Conservation (phyloP, 2,113 vertebrate genomes). For the Perccottus glenii region DNA sequence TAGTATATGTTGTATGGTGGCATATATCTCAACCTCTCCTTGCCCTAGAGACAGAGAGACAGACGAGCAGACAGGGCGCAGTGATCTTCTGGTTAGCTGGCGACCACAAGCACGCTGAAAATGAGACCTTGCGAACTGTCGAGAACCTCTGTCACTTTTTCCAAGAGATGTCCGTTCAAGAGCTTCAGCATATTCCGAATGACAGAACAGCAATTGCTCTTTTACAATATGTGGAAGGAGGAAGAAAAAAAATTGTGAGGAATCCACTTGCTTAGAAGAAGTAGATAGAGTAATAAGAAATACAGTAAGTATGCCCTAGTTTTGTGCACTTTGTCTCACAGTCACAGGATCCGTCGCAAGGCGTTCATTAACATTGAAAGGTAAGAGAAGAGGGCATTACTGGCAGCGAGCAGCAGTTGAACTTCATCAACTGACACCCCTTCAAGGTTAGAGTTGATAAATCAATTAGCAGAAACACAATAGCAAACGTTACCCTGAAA, state of each 20-base stretch:
- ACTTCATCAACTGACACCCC: background rate
- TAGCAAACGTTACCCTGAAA: slow-evolving; percentile 8
- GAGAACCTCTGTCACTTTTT: slow-evolving; percentile 69
- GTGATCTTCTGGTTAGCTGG: slow-evolving; percentile 53
- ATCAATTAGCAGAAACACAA: slow-evolving; percentile 44
- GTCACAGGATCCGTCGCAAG: background rate
- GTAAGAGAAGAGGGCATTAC: background rate
- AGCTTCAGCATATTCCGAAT: slow-evolving; percentile 43
- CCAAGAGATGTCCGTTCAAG: slow-evolving; percentile 53
- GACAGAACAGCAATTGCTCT: slow-evolving; percentile 29
- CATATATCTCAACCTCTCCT: slow-evolving; percentile 40
- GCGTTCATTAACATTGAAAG: slow-evolving; percentile 14
- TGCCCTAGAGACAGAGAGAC: slow-evolving; percentile 33
- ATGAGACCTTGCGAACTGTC: slow-evolving; percentile 61
- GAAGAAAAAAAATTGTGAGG: background rate
- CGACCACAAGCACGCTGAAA: slow-evolving; percentile 68
- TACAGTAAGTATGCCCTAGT: background rate
- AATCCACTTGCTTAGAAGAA: background rate
- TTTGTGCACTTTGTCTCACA: slow-evolving; percentile 2
- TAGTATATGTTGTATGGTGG: slow-evolving; percentile 37
- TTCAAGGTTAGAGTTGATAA: slow-evolving; percentile 32
- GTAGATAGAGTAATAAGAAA: background rate
- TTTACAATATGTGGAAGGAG: background rate
- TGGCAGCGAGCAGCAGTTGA: slow-evolving; percentile 7
- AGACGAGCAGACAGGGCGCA: slow-evolving; percentile 45